Base-by-base conservation (phyloP, 2,113 vertebrate genomes). In the Balaeniceps rex region DNA sequence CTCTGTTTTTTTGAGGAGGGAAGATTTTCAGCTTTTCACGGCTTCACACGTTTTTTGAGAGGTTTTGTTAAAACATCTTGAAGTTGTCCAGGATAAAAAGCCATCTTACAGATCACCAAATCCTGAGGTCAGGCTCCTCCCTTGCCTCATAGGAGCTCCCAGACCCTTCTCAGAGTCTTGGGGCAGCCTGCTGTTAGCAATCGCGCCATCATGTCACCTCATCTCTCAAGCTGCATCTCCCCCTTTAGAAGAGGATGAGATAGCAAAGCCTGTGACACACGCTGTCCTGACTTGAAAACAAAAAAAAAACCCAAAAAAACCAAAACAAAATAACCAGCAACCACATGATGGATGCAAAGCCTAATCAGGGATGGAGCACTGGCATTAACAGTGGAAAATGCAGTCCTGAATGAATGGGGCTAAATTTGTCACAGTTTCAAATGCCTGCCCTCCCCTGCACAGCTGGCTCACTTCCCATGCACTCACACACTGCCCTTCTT, bases 301-400 rank as follows among this genome's bases (percentile, higher is more conserved):
- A 36, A 38, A 10, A 23, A 14, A 11, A 42, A 42, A 42, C 40
- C 12, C 31, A 22, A 21, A 19, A 34, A 19, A 47, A 21, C 19
- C 47, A 47, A 23, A 4, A 12, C 2, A 49, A 68, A 72, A 14
- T 77, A 84, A 22, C 34, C 87, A 74, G 14, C 72, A 81, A 6
- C 36, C 16, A 26, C 52, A 4, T 31, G 69, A 75, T 29, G 38
- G 49, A 46, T 86, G 44, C 36, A 86, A 88, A 88, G 26, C 75
- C 29, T 69, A 24, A 60, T 83, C 34, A 23, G 71, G 78, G 57
- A 10, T 3, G 25, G 33, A 64, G 80, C 87, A 57, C 61, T 95
- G 94, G 82, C 92, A 76, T 51, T 36, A 90, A 4, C 65, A 90
- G 86, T 93, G 91, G 90, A 93, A 95, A 96, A 95, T 74, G 40